A percentile compares a stretch with the other conserved stretches of the same genome.
Evolutionary conservation across 2,888 invertebrate species (phyloP).

Genomic region (Eupeodes latifasciatus): DNA sequence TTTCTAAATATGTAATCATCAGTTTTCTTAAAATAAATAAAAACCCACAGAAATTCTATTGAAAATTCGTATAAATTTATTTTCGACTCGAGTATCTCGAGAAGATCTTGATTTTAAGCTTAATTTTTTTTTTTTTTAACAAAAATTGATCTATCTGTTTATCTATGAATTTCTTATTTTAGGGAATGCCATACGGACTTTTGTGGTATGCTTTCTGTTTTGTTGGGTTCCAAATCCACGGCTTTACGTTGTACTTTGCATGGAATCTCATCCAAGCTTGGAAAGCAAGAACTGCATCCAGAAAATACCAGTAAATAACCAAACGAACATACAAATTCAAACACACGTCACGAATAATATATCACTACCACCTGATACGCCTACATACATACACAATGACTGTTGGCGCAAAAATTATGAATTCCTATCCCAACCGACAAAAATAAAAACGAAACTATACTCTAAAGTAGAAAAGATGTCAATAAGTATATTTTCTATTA

Average conservation of each 20-base stretch:
- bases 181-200: conserved; percentile 95
- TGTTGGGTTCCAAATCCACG: conserved; percentile 94
- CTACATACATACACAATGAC: conserved; percentile 31
- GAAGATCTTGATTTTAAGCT: too few species aligned
- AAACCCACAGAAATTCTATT: too few species aligned
- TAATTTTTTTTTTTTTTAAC: too few species aligned
- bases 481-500: conserved; percentile 74
- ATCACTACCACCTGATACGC: conserved; percentile 50
- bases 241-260: conserved; percentile 93
- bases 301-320: conserved; percentile 87
- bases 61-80: too few species aligned
- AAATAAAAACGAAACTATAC: conserved; percentile 52
- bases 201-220: conserved; percentile 96
- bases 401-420: conserved; percentile 55
- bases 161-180: conserved; percentile 81
- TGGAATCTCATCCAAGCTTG: conserved; percentile 93
- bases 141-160: neutral
- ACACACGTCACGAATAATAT: conserved; percentile 56
- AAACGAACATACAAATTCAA: conserved; percentile 27
- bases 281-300: conserved; percentile 89
- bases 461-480: conserved; percentile 48
- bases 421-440: conserved; percentile 74
- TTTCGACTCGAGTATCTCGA: too few species aligned
- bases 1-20: too few species aligned
- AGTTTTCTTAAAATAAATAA: too few species aligned